Conservation (phyloP, 35 echinoderm and acorn worm species). For the Apostichopus japonicus region DNA sequence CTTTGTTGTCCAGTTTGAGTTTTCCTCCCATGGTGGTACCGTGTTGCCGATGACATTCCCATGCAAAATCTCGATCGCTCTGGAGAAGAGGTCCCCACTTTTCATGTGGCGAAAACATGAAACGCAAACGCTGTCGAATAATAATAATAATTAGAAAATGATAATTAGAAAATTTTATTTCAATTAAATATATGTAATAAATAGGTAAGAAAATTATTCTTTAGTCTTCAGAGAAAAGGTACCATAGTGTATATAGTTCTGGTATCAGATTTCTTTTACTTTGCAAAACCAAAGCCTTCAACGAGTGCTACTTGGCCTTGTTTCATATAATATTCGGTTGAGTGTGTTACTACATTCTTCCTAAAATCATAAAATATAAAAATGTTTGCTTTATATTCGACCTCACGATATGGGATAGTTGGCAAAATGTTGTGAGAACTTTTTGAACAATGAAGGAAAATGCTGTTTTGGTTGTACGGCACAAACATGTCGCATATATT, state of each 20-base stretch:
- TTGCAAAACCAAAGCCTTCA: too few relatives aligned
- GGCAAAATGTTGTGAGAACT: too few relatives aligned
- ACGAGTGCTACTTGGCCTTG: too few relatives aligned
- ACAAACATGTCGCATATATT: background rate
- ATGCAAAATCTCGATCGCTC: background rate
- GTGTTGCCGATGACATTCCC: background rate
- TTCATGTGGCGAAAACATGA: background rate
- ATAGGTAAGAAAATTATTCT: background rate
- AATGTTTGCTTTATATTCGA: too few relatives aligned
- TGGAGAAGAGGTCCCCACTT: constrained; percentile 2
- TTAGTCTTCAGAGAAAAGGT: background rate
- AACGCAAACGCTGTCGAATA: background rate
- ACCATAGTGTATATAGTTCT: background rate
- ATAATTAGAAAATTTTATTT: background rate
- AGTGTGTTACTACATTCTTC: too few relatives aligned
- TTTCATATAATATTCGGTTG: too few relatives aligned
- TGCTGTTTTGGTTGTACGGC: too few relatives aligned
- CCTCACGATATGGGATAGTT: too few relatives aligned
- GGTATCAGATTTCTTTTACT: background rate
- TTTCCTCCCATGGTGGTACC: constrained; percentile 22
- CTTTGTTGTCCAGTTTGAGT: background rate
- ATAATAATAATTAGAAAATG: background rate
- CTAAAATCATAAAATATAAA: too few relatives aligned
- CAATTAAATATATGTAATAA: background rate
- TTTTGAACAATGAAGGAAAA: too few relatives aligned